A percentile compares a stretch with the other conserved stretches of the same genome.
Conservation (phyloP, 2,888 invertebrate species). For the Hartigia nigra region DNA sequence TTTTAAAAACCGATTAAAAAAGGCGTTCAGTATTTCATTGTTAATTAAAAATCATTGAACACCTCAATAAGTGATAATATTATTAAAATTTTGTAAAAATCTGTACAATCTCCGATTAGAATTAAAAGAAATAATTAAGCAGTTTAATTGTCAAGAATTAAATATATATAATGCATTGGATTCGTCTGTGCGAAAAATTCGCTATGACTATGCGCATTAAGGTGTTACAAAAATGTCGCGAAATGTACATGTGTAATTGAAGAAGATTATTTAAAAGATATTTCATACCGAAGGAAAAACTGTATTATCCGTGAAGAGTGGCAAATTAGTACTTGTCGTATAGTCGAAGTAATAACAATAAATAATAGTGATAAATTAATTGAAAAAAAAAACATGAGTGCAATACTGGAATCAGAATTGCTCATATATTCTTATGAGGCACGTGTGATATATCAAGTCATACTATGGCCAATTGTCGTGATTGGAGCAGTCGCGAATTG, state of each 20-base stretch:
- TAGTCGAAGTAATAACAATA: too few species aligned
- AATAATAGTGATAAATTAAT: neutral
- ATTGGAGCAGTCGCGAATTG: slow-evolving; percentile 40
- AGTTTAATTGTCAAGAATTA: neutral
- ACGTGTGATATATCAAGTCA: slow-evolving; percentile 36
- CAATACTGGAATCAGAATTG: slow-evolving; percentile 9
- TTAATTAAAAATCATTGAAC: neutral
- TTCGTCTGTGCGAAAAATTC: neutral
- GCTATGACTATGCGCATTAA: neutral
- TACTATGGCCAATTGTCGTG: slow-evolving; percentile 44
- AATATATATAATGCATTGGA: neutral
- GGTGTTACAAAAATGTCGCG: neutral
- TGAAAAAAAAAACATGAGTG: neutral
- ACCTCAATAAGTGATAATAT: neutral
- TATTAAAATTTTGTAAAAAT: neutral
- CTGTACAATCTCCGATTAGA: neutral
- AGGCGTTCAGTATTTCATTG: neutral
- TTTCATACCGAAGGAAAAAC: neutral
- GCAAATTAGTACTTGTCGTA: too few species aligned
- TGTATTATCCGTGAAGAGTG: neutral
- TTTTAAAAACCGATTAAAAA: neutral
- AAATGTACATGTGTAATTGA: neutral
- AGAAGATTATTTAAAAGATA: neutral
- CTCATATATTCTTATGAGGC: slow-evolving; percentile 25
- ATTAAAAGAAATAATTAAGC: neutral